These are phyloP conservation scores for Xerus inauris DNA, from an alignment of 2,113 vertebrate genomes.

Conservation along the genomic window DNA sequence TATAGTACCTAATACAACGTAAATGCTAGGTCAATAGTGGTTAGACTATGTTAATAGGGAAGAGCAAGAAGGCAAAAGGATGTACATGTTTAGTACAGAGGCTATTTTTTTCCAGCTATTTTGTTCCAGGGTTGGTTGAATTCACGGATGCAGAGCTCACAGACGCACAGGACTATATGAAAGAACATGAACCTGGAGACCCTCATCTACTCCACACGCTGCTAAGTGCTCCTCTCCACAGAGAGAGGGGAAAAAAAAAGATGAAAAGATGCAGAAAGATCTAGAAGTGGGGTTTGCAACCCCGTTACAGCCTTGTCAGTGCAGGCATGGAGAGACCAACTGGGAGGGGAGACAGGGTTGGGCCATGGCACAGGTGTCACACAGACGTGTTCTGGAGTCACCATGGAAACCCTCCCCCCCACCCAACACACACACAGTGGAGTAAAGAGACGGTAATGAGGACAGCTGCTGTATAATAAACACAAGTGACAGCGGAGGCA, in stretches of 20 bases:
- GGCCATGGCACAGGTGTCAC: neutral
- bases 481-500: neutral
- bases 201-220: neutral
- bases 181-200: neutral
- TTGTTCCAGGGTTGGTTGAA: neutral
- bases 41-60: neutral
- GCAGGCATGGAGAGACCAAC: neutral
- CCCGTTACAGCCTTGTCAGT: neutral
- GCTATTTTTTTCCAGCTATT: neutral
- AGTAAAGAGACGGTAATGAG: slow-evolving; percentile 45
- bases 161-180: neutral
- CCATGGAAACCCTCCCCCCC: neutral
- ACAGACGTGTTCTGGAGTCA: neutral
- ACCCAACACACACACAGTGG: neutral
- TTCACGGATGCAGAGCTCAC: neutral
- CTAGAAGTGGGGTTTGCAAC: neutral
- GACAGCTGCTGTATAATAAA: slow-evolving; percentile 62
- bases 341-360: neutral
- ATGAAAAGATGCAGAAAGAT: neutral
- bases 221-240: neutral
- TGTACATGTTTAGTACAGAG: neutral
- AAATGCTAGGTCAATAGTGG: neutral
- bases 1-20: neutral
- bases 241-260: too few relatives aligned
- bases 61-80: neutral